Conservation (phyloP, 1,140 invertebrate species). For the Coboldia fuscipes region DNA sequence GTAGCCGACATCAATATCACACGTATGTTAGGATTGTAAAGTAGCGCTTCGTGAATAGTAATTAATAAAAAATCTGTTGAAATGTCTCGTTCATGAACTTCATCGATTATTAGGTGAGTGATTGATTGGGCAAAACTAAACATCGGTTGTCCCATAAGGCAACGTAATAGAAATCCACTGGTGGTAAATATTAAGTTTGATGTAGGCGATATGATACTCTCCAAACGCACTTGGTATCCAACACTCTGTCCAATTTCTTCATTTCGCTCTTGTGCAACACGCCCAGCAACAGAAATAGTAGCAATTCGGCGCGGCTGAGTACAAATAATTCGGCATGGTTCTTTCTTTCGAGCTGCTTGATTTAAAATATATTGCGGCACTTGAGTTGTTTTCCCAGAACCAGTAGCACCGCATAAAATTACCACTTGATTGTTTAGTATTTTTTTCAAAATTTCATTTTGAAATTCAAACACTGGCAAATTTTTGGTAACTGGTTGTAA, state of each 20-base stretch:
- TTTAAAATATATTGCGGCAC: constrained; percentile 81
- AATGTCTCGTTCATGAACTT: constrained; percentile 85
- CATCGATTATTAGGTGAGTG: constrained; percentile 80
- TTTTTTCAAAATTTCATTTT: constrained; percentile 9
- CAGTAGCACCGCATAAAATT: constrained; percentile 16
- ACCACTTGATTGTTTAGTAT: constrained; percentile 13
- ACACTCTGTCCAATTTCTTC: constrained; percentile 72
- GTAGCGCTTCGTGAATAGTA: constrained; percentile 53
- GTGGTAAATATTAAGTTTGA: constrained; percentile 13
- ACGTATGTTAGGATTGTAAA: constrained; percentile 47
- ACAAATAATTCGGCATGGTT: constrained; percentile 69
- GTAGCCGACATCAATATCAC: constrained; percentile 92
- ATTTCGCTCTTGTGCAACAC: constrained; percentile 64
- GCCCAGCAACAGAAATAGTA: constrained; percentile 63
- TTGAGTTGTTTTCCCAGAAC: constrained; percentile 82
- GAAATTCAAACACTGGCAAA: constrained; percentile 12
- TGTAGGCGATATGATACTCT: constrained; percentile 17
- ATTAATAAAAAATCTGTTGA: constrained; percentile 84
- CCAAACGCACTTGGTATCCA: constrained; percentile 80
- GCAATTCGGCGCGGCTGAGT: constrained; percentile 83
- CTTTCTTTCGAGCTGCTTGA: constrained; percentile 34
- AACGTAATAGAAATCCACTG: constrained; percentile 10
- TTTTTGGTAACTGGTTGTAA: constrained; percentile 5
- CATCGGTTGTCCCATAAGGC: constrained; percentile 8
- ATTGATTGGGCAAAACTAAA: constrained; percentile 27